phyloP scores from a whole-genome alignment of 2,113 vertebrate species.

The Oreocharis arfaki region DNA sequence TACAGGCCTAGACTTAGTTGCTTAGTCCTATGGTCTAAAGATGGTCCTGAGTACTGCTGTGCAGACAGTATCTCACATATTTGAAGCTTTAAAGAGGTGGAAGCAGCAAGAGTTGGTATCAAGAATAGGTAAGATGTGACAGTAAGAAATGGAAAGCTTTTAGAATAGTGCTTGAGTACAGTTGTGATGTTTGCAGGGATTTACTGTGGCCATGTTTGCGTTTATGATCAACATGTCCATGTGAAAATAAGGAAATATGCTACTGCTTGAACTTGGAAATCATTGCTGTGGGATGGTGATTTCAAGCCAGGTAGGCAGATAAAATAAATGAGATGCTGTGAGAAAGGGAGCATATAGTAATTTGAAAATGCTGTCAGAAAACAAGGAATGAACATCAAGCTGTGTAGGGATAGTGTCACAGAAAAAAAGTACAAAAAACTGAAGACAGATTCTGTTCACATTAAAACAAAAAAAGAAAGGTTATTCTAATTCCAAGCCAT shows the following conservation, averaged over 20 bases:
- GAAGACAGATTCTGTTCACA: neutral
- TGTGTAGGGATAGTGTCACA: neutral
- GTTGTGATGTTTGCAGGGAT: neutral
- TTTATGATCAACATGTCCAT: neutral
- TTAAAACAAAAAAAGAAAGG: neutral
- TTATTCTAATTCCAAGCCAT: neutral
- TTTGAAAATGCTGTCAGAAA: neutral
- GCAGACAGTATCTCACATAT: neutral
- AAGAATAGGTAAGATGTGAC: fast-evolving
- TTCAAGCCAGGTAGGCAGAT: neutral
- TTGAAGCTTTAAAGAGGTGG: neutral
- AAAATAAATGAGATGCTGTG: neutral
- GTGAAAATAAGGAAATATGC: neutral
- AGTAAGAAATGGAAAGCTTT: neutral
- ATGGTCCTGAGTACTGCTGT: neutral
- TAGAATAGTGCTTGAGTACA: neutral
- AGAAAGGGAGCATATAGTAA: neutral
- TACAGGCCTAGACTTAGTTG: neutral
- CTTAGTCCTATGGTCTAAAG: neutral
- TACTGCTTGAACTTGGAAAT: neutral
- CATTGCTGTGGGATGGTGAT: neutral
- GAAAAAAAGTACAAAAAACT: neutral
- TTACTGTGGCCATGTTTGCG: neutral
- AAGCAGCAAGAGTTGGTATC: neutral
- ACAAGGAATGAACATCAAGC: neutral